Percentiles rank a stretch among this genome's conserved stretches.
Evolutionary conservation across 2,797 vertebrate genomes (phyloP).

Genomic region (Thalassophryne amazonica): DNA sequence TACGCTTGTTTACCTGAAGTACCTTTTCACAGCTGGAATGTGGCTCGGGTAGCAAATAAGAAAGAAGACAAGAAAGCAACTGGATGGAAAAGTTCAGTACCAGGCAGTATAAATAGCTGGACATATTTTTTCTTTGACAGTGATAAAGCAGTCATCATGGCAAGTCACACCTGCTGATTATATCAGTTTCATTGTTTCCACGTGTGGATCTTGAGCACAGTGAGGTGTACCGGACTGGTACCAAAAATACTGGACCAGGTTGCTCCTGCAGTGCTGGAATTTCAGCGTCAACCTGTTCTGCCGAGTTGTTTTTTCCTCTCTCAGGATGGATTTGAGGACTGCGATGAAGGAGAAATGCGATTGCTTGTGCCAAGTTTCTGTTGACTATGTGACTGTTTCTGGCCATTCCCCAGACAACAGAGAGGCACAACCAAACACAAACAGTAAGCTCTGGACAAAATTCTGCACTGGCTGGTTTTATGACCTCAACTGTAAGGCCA

Average conservation of each 20-base stretch:
- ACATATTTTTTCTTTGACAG: background rate
- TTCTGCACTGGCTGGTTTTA: no score
- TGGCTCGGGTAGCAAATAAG: background rate
- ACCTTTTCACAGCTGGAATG: background rate
- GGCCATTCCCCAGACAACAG: constrained; percentile 40
- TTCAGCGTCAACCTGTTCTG: constrained; percentile 47
- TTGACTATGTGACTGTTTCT: constrained; percentile 57
- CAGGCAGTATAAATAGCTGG: background rate
- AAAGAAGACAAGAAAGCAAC: background rate
- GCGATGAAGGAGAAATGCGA: constrained; percentile 18
- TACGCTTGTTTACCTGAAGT: constrained; percentile 8
- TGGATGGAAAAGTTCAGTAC: background rate
- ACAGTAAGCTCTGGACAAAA: no score
- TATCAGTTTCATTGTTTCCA: background rate
- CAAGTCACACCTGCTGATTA: constrained; percentile 1
- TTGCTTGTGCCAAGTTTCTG: constrained; percentile 44
- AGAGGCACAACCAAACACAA: constrained; percentile 23
- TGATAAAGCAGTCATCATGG: background rate
- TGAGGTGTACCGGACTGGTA: background rate
- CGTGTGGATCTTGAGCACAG: background rate
- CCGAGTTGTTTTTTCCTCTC: constrained; percentile 31
- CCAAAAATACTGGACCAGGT: no score
- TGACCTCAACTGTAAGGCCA: no score
- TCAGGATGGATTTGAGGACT: constrained; percentile 28
- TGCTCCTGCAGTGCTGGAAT: constrained; percentile 9